Base-by-base conservation (phyloP, 2,113 vertebrate genomes). In the Sturnira hondurensis region DNA sequence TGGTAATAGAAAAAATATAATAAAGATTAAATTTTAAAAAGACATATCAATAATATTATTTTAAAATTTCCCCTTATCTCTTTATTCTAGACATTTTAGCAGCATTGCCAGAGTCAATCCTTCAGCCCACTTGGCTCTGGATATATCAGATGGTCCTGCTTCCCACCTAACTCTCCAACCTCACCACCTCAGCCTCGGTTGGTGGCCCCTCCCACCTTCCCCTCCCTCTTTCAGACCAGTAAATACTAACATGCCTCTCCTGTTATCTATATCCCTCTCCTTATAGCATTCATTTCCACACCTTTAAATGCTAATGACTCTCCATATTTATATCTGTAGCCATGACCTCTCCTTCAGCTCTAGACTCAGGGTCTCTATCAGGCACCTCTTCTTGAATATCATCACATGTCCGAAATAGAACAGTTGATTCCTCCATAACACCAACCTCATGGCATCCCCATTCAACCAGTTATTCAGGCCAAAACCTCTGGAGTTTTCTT, bases 361-460 rank as follows among this genome's bases (percentile, higher is more conserved):
- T 33, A 5, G 12, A 88, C 36, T 83, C 22, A 84, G 24, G n/a
- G 67, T 58, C 10, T 38, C 54, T 67, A 12, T 26, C 13, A 24
- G 28, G 33, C 5, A 36, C 36, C 10, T 52, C 20, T 68, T 3
- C 24, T 7, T 58, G 58, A 67, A 50, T 36, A 87, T 92, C 24
- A 81, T 83, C 70, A 76, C 12, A 31, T 71, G 28, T 80, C 45
- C 47, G 70, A 82, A 94, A 84, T 16, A 88, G 83, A 95, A 85
- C 28, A 43, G n/a, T 4, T 24, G 38, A 56, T 61, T 52, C 12
- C 33, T 3, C 3, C 4, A 8, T 38, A 7, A 80, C 11, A 31
- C 33, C 56, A 7, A 80, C 11, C 38, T 43, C 41, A 38, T 11
- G 43, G 10, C 31, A 33, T 77, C 7, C 52, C 31, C 41, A 41